Evolutionary conservation across 2,113 vertebrate genomes (phyloP).

Genomic region (Morone chrysops): DNA sequence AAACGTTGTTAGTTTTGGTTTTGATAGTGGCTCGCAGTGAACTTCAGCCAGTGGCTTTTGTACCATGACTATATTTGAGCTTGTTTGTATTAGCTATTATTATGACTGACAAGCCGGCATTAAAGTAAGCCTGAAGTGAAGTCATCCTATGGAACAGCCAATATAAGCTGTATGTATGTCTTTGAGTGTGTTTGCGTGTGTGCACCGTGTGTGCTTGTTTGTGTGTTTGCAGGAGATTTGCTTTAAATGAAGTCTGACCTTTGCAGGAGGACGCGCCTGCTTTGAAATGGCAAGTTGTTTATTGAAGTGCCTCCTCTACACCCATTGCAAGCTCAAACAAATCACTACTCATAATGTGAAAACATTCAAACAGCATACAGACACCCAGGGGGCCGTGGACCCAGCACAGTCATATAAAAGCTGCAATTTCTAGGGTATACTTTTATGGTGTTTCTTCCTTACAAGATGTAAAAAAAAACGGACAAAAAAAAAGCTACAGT

Average conservation of each 20-base stretch:
- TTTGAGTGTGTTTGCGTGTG: not conserved
- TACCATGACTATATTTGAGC: constrained; percentile 24
- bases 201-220: constrained; percentile 35
- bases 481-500: not conserved
- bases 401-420: constrained; percentile 9
- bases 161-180: constrained; percentile 46
- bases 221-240: constrained; percentile 75
- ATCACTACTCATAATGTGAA: constrained; percentile 73
- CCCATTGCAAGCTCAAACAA: constrained; percentile 55
- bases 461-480: not conserved
- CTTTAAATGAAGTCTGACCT: constrained; percentile 80
- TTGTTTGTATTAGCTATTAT: constrained; percentile 52
- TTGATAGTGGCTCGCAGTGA: constrained; percentile 14
- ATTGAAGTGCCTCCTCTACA: constrained; percentile 66
- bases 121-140: constrained; percentile 52
- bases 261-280: constrained; percentile 59
- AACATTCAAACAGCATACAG: constrained; percentile 55
- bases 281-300: constrained; percentile 79
- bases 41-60: constrained; percentile 27
- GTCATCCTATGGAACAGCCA: constrained; percentile 43
- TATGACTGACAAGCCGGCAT: constrained; percentile 66
- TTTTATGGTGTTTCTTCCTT: not conserved
- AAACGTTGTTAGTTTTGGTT: constrained; percentile 25
- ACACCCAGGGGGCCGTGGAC: constrained; percentile 15
- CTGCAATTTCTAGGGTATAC: not conserved